Percentiles rank a stretch among this genome's conserved stretches.
Conservation (phyloP, 2,113 vertebrate genomes). For the Poeciliopsis retropinna region DNA sequence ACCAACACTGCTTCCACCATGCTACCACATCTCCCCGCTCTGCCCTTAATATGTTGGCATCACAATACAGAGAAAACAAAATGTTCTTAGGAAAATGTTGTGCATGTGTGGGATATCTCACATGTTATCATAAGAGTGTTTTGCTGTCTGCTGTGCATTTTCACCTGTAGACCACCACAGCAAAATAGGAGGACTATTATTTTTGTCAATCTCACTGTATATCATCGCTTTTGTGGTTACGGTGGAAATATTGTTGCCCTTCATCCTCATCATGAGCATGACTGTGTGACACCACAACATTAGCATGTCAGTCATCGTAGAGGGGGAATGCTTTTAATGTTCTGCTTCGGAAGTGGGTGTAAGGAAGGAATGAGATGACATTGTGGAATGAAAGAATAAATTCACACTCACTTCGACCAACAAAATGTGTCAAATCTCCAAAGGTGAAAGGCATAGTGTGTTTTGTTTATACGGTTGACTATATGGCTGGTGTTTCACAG, state of each 20-base stretch:
- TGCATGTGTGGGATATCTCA: background rate
- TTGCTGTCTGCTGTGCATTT: no score
- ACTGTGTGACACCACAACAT: slow-evolving; percentile 44
- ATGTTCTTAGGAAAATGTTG: background rate
- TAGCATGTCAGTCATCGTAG: slow-evolving; percentile 53
- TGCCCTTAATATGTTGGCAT: no score
- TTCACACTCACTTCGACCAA: slow-evolving; percentile 12
- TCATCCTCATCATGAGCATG: slow-evolving; percentile 42
- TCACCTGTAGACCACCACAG: no score
- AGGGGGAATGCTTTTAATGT: slow-evolving; percentile 31
- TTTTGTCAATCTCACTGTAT: slow-evolving; percentile 23
- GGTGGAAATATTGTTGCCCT: slow-evolving; percentile 38
- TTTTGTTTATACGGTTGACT: slow-evolving; percentile 27
- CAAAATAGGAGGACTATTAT: background rate
- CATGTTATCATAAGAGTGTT: background rate
- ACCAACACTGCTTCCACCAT: background rate
- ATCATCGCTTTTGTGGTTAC: slow-evolving; percentile 38
- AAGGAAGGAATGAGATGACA: slow-evolving; percentile 18
- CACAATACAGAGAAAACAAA: background rate
- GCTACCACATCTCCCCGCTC: background rate
- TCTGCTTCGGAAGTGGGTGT: slow-evolving; percentile 4
- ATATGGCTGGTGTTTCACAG: slow-evolving; percentile 12
- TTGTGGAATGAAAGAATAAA: slow-evolving; percentile 31
- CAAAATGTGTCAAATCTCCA: slow-evolving; percentile 35
- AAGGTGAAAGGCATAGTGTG: slow-evolving; percentile 13